Base-by-base conservation (phyloP, 2,797 vertebrate species). In the Cryptoblepharus egeriae region DNA sequence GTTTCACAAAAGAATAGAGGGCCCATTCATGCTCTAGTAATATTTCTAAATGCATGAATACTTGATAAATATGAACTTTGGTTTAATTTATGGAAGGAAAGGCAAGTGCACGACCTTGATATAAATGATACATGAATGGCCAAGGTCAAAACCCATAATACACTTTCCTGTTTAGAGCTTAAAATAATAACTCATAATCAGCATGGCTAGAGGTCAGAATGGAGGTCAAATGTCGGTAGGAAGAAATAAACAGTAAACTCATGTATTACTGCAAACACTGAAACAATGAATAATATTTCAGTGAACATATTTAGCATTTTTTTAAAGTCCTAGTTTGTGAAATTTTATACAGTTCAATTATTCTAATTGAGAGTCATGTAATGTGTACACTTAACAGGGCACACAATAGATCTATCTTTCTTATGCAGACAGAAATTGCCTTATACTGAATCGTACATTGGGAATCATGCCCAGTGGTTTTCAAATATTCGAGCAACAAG, bases 101-200 rank as follows among this genome's bases (percentile, higher is more conserved):
- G 70, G 63, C 73, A 84, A 90, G 65, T 85, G 81, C 0, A 0
- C 80, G 91, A 86, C 89, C 89, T 87, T 90, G 60, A 57, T 89
- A 63, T 0, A 87, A 79, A 92, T 88, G 85, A 90, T 61, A 92
- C 77, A 74, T 63, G 74, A 88, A 87, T 89, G 86, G 80, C 74
- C 85, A 90, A 91, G 90, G 90, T 91, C 86, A 89, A 89, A 92
- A 88, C 55, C 28, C 61, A 45, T 89, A 91, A 93, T 85, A 85
- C 83, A 87, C 72, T 91, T 92, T 42, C 85, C 70, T 85, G 69
- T 81, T 90, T 89, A 90, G 65, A 79, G 58, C 63, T 93, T 92
- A 84, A 78, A 91, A 90, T 90, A 91, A 90, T 89, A 92, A 88
- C 35, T 90, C 81, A 89, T 91, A 88, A 91, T 91, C 77, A 87